These are phyloP conservation scores for Tapirus terrestris DNA, from an alignment of 2,113 vertebrate genomes.

Conservation along the genomic window DNA sequence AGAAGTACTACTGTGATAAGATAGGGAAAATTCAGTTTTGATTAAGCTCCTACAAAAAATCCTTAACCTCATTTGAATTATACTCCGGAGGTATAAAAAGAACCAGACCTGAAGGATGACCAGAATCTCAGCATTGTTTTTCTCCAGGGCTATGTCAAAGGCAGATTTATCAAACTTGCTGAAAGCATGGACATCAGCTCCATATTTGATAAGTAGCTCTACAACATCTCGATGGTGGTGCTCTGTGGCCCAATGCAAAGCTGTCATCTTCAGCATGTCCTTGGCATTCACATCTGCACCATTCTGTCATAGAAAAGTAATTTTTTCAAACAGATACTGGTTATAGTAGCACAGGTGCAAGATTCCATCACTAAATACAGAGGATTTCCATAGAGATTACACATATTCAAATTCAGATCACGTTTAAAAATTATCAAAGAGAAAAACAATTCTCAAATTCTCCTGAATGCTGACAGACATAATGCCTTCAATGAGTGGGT, in stretches of 20 bases:
- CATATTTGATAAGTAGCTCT: slow-evolving; percentile 91
- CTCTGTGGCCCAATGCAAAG: slow-evolving; percentile 95
- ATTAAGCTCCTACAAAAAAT: neutral
- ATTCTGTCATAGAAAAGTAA: slow-evolving; percentile 84
- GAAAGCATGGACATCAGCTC: slow-evolving; percentile 92
- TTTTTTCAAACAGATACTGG: neutral
- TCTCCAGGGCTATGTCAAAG: slow-evolving; percentile 93
- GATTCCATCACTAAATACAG: neutral
- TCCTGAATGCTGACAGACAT: slow-evolving; percentile 47
- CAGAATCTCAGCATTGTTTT: slow-evolving; percentile 90
- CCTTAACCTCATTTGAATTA: neutral
- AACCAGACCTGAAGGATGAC: slow-evolving; percentile 87
- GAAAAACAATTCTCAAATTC: slow-evolving; percentile 53
- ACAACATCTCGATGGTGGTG: slow-evolving; percentile 90
- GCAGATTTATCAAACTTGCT: slow-evolving; percentile 96
- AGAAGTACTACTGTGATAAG: slow-evolving; percentile 10
- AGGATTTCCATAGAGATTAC: neutral
- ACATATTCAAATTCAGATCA: slow-evolving; percentile 48
- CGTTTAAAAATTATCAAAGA: slow-evolving; percentile 7
- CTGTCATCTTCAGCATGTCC: slow-evolving; percentile 98
- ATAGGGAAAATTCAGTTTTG: slow-evolving; percentile 20
- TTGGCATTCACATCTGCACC: slow-evolving; percentile 96
- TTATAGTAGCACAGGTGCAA: slow-evolving; percentile 8
- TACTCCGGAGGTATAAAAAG: neutral
- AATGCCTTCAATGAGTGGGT: slow-evolving; percentile 46